These are phyloP conservation scores for Babyrousa celebensis DNA, from an alignment of 2,797 vertebrate species.

Conservation along the genomic window DNA sequence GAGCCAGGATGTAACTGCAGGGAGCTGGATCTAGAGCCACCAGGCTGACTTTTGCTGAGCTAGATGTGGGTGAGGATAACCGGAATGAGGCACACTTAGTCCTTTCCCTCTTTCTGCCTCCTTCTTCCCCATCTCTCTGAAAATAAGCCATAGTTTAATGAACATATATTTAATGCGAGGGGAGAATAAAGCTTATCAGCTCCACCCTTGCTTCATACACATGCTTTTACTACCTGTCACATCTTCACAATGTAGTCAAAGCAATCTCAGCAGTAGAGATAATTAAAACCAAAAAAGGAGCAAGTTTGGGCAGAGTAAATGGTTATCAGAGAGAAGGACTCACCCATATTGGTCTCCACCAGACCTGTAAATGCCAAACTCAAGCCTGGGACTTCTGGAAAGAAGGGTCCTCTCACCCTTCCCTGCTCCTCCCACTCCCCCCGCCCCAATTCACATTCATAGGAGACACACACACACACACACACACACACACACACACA, in stretches of 20 bases:
- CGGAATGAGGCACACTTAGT: not conserved
- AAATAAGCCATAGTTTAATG: slow-evolving; percentile 78
- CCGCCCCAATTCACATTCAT: not conserved
- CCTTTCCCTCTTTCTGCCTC: not conserved
- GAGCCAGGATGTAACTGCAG: not conserved
- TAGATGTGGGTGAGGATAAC: not conserved
- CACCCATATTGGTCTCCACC: not conserved
- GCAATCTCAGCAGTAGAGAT: slow-evolving; percentile 76
- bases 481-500: too few species aligned
- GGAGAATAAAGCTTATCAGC: slow-evolving; percentile 80
- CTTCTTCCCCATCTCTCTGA: slow-evolving; percentile 56
- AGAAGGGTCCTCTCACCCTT: not conserved
- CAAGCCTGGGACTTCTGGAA: not conserved
- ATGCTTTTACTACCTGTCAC: slow-evolving; percentile 85
- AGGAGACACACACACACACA: not conserved
- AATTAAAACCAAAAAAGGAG: slow-evolving; percentile 36
- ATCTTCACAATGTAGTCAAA: slow-evolving; percentile 83
- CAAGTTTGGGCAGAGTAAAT: slow-evolving; percentile 68
- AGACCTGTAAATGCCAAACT: not conserved
- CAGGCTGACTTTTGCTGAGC: not conserved
- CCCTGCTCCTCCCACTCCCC: too few species aligned
- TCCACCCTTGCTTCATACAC: slow-evolving; percentile 73
- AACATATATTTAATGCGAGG: slow-evolving; percentile 84
- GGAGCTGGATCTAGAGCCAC: not conserved
- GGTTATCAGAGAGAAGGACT: slow-evolving; percentile 46